Percentiles rank a stretch among this genome's conserved stretches.
phyloP scores from a whole-genome alignment of 2,797 vertebrate species.

The Scyliorhinus canicula region DNA sequence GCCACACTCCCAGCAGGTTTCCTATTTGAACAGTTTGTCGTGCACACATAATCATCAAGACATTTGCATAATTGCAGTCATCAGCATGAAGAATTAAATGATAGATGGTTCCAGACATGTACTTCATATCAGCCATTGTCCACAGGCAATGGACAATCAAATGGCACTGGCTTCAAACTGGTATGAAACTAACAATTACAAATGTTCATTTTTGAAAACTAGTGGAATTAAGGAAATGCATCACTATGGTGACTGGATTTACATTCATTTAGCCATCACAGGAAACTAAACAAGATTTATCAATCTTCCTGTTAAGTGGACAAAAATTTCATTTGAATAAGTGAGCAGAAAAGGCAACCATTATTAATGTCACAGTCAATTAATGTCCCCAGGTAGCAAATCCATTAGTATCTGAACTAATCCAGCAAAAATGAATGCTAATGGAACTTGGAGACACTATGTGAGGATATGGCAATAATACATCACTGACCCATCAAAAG shows the following conservation, averaged over 20 bases:
- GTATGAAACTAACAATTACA: conserved; percentile 12
- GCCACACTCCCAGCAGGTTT: conserved; percentile 5
- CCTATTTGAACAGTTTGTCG: conserved; percentile 28
- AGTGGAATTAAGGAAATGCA: not conserved
- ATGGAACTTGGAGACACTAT: not conserved
- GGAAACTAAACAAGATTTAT: conserved; percentile 34
- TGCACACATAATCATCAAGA: conserved; percentile 24
- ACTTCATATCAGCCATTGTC: conserved; percentile 25
- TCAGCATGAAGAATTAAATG: conserved; percentile 33
- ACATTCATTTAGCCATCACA: conserved; percentile 17
- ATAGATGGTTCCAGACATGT: conserved; percentile 34
- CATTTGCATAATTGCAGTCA: conserved; percentile 37
- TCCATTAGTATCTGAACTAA: conserved; percentile 27
- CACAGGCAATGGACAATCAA: not conserved
- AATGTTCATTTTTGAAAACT: conserved; percentile 18
- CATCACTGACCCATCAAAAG: conserved; percentile 28
- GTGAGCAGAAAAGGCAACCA: conserved; percentile 29
- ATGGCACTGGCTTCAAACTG: conserved; percentile 28
- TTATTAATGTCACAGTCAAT: conserved; percentile 36
- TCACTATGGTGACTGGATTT: conserved; percentile 18
- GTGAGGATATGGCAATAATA: conserved; percentile 10
- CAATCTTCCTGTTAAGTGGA: conserved; percentile 35
- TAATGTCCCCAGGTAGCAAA: conserved; percentile 35
- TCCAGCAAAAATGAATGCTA: conserved; percentile 33
- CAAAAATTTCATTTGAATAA: conserved; percentile 25